Evolutionary conservation across 2,888 invertebrate genomes (phyloP), one percentile per base, ranked within the genome.

Genomic region (Himalopsyche anomala): DNA sequence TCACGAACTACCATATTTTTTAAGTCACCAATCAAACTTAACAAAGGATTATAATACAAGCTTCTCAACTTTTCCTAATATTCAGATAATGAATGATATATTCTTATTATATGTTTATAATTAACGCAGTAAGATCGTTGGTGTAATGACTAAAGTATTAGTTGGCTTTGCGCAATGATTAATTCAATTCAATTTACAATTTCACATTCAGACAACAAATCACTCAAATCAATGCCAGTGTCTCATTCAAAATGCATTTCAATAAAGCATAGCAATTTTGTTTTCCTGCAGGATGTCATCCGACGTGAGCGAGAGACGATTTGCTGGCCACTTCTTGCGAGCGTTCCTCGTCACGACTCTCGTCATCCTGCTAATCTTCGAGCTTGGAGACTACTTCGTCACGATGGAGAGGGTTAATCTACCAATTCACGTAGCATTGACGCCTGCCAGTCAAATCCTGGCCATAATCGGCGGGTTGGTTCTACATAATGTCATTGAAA

Each of bases 401-500:
- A 85, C 89, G 17, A 82, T 90, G 84, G 91, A 91, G 84, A 54
- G 89, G 5, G 89, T 89, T 28, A 89, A 90, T 15, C 79, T 90
- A 8, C 86, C 90, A 42, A 88, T 89, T 12, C 84, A 87, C 12
- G 85, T 88, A 8, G 89, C 90, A 3, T 28, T 90, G 42, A 89
- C 90, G 5, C 89, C 90, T 81, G 85, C 89, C 42, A 83, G 89
- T n/a, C 89, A 89, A 1, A 84, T 90, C 5, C 17, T 90, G 15
- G 89, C 90, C n/a, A 85, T 90, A 11, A 5, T 90, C 17, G 89
- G 89, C 11, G 91, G 91, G 86, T 90, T 91, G 89, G 89, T 89
- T 74, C 87, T 90, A 74, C 90, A 91, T 88, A 89, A 90, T 28
- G 89, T 88, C 62, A 89, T 90, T 17, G 91, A 91, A 83, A 89